Evolutionary conservation across 2,113 vertebrate species (phyloP), one percentile per base, ranked within the genome.

Genomic region (Lipotes vexillifer): DNA sequence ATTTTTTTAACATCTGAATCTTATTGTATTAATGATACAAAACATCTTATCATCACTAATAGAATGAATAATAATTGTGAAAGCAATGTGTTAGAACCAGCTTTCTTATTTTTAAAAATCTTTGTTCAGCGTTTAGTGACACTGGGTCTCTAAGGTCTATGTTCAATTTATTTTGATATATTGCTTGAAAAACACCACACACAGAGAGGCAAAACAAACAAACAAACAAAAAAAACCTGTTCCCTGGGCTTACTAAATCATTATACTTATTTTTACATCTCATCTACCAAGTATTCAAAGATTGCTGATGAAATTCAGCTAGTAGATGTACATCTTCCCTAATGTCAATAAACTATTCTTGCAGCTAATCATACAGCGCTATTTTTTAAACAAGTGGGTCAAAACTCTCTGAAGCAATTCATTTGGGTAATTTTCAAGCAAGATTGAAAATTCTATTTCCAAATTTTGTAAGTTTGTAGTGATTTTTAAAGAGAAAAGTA

Each of bases 401-500:
- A 66, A 74, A 95, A 55, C 21, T 85, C 74, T 95, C 29, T 77
- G 57, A 96, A 97, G 38, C 33, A 84, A 83, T 69, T 89, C 36
- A 90, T 71, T 31, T 92, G 65, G 25, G 77, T 72, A 44, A 87
- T 31, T 57, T 97, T 74, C 21, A 80, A 93, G 15, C 25, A 49
- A 17, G 27, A 75, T 0, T 46, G 23, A 94, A 90, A 63, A 59
- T n/a, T 75, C 20, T 71, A 49, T 63, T 96, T 84, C n/a, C 33
- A 72, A 71, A 9, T 66, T 96, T 69, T 90, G 57, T n/a, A 86
- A 57, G 18, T 84, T 29, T 75, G 0, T 8, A 93, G 57, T 69
- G 29, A 44, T 80, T 84, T 95, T 82, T 29, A 88, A 88, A 88
- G 44, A 52, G 33, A 85, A 91, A 93, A 75, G 5, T 36, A 57